A percentile compares a stretch with the other conserved stretches of the same genome.
Conservation (phyloP, 2,888 invertebrate species). For the Diadromus collaris region DNA sequence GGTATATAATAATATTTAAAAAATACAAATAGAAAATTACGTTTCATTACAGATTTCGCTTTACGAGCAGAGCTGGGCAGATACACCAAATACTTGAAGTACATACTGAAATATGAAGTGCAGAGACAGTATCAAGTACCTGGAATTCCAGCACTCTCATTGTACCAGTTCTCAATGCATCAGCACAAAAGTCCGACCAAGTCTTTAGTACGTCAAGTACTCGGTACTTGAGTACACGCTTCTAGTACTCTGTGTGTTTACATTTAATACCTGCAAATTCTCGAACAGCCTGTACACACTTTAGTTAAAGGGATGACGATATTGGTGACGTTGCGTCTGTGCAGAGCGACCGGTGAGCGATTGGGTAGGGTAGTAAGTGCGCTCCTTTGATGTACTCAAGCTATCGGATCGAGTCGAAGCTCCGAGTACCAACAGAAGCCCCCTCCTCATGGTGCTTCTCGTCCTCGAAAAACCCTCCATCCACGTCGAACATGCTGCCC, state of each 20-base stretch:
- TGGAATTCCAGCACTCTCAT: too few relatives aligned
- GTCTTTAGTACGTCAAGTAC: neutral
- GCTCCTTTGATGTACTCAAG: constrained; percentile 65
- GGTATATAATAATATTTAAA: neutral
- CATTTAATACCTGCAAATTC: neutral
- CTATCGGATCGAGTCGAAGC: constrained; percentile 57
- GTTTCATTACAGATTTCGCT: neutral
- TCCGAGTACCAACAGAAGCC: constrained; percentile 16
- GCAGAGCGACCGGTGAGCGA: constrained; percentile 20
- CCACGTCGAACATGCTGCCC: neutral
- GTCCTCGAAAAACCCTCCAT: constrained; percentile 19
- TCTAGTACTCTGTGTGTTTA: too few relatives aligned
- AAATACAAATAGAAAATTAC: neutral
- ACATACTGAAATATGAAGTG: too few relatives aligned
- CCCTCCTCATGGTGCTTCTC: constrained; percentile 37
- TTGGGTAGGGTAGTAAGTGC: constrained; percentile 44
- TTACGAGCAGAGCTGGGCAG: too few relatives aligned
- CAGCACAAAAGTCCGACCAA: neutral
- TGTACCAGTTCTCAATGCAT: neutral
- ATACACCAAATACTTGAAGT: too few relatives aligned
- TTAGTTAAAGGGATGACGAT: constrained; percentile 1
- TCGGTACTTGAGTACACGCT: neutral
- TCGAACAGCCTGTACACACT: constrained; percentile 15
- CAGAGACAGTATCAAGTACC: too few relatives aligned
- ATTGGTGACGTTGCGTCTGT: constrained; percentile 26